Base-by-base conservation (phyloP, 2,113 vertebrate species). In the Polyodon spathula region DNA sequence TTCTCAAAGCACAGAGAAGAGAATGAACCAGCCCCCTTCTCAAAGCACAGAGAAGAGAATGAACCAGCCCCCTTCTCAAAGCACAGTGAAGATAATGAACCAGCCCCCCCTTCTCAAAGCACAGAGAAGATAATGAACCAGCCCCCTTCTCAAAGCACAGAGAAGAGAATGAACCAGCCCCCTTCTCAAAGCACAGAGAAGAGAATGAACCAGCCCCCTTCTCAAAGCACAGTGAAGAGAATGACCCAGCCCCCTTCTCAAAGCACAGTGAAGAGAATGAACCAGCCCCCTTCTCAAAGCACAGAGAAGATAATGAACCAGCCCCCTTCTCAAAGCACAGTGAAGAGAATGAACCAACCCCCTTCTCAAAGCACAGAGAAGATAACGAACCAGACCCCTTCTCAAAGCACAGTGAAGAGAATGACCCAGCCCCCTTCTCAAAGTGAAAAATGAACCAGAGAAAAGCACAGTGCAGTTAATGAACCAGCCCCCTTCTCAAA, bases 81-180 rank as follows among this genome's bases (percentile, higher is more conserved):
- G 43, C 1, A 37, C 15, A 11, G 68, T 40, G 81, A 71, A 39
- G 27, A 15, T 6, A 11, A 40, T 38, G 4, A 12, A 38, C 12
- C 8, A 37, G 42, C 12, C 12, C 40, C 12, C 16, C 37, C n/a
- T n/a, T 41, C 37, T 1, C 51, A 40, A n/a, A 48, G 43, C 1
- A 37, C 15, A 11, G 68, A n/a, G n/a, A n/a, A n/a, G n/a, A n/a
- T n/a, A n/a, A n/a, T n/a, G n/a, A n/a, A n/a, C n/a, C n/a, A 9
- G n/a, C n/a, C n/a, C 40, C 12, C 16, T 37, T 41, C 37, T 1
- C 51, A 40, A n/a, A 48, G 43, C 1, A 37, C 15, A 11, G 68
- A n/a, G n/a, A 41, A 4, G 51, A 2, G 63, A 12, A 6, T 54
- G 12, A 39, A 44, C 4, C 69, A 84, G 81, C 62, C 0, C 2